phyloP scores from a whole-genome alignment of 2,113 vertebrate species.

The Prinia subflava region DNA sequence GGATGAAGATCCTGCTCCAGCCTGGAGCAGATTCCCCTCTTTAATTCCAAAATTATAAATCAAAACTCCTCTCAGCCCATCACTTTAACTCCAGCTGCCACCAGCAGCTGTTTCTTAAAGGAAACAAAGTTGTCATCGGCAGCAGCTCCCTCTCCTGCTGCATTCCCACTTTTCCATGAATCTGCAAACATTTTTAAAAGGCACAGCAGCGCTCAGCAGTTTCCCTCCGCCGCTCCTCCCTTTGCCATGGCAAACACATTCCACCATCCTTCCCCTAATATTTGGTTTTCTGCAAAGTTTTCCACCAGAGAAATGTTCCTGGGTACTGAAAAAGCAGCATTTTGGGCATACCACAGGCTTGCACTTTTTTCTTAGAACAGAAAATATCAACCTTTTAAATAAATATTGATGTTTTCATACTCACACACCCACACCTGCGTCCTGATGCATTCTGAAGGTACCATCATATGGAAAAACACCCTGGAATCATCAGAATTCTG shows the following conservation, averaged over 20 bases:
- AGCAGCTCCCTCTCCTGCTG: neutral
- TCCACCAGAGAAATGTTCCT: slow-evolving; percentile 24
- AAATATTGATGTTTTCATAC: neutral
- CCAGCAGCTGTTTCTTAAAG: neutral
- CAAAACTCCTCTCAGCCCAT: neutral
- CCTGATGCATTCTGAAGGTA: neutral
- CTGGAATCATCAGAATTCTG: neutral
- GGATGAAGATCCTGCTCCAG: neutral
- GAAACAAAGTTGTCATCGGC: neutral
- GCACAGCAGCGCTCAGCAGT: neutral
- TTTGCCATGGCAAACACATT: slow-evolving; percentile 27
- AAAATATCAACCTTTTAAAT: neutral
- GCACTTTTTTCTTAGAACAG: neutral
- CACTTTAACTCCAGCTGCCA: neutral
- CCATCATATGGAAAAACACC: neutral
- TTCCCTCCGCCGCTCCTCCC: neutral
- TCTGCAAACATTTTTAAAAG: neutral
- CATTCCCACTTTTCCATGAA: neutral
- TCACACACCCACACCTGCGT: neutral
- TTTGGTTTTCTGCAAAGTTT: slow-evolving; percentile 45
- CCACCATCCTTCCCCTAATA: slow-evolving; percentile 17
- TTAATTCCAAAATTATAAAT: neutral
- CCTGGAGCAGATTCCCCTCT: neutral
- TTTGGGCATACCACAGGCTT: neutral
- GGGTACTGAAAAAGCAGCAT: neutral